Percentiles rank a stretch among this genome's conserved stretches.
phyloP scores from a whole-genome alignment of 2,113 vertebrate species.

The Cariama cristata region DNA sequence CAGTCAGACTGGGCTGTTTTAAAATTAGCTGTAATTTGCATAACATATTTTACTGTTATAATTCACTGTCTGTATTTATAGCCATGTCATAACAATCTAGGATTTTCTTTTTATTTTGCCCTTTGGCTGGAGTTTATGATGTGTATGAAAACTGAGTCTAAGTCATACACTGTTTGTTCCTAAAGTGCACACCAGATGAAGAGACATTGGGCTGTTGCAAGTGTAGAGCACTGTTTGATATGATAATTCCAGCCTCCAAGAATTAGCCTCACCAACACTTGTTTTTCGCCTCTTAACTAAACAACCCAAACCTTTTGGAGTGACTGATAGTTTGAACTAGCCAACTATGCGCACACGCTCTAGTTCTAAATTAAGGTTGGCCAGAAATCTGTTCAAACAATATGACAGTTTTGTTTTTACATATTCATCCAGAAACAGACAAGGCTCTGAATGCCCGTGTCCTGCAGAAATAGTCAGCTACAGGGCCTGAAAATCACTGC shows the following conservation, averaged over 20 bases:
- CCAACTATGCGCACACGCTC: neutral
- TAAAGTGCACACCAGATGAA: conserved; percentile 28
- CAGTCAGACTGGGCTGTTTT: conserved; percentile 60
- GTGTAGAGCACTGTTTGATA: conserved; percentile 35
- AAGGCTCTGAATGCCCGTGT: neutral
- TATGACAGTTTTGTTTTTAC: conserved; percentile 23
- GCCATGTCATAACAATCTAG: conserved; percentile 64
- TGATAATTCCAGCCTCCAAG: conserved; percentile 50
- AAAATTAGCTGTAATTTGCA: conserved; percentile 74
- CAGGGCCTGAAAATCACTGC: conserved; percentile 41
- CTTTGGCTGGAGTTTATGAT: conserved; percentile 33
- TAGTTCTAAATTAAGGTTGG: neutral
- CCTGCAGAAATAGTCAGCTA: conserved; percentile 8
- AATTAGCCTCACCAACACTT: conserved; percentile 20
- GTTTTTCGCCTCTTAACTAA: neutral
- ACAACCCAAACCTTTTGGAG: conserved; percentile 33
- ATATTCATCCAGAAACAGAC: conserved; percentile 30
- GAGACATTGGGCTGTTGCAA: conserved; percentile 5
- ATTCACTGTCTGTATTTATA: conserved; percentile 69
- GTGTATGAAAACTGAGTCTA: conserved; percentile 56
- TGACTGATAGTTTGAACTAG: conserved; percentile 15
- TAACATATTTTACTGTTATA: conserved; percentile 65
- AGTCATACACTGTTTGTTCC: conserved; percentile 22
- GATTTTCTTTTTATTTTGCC: conserved; percentile 45
- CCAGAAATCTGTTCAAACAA: conserved; percentile 24